Evolutionary conservation across 2,797 vertebrate genomes (phyloP).

Genomic region (Taenioides sp.): DNA sequence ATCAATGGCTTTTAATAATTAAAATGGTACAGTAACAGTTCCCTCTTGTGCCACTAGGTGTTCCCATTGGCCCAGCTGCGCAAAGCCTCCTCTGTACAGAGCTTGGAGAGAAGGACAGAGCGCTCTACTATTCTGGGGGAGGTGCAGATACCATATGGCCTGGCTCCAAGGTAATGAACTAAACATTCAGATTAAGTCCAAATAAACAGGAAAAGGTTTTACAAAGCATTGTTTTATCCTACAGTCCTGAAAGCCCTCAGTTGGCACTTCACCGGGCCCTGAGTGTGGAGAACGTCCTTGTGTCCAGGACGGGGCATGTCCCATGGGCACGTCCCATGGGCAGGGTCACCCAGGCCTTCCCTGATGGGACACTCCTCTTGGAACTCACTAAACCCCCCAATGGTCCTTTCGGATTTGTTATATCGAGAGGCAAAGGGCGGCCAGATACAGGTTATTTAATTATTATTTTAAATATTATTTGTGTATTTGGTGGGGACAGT

Average conservation of each 20-base stretch:
- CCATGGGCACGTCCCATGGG: constrained; percentile 84
- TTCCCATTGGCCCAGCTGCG: constrained; percentile 85
- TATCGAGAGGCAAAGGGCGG: constrained; percentile 89
- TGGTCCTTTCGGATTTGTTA: constrained; percentile 87
- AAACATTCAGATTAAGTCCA: neutral
- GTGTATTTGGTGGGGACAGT: too few species aligned
- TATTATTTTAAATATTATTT: neutral
- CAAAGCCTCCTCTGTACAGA: constrained; percentile 88
- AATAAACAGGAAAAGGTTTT: neutral
- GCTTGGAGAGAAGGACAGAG: constrained; percentile 84
- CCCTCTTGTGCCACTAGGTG: constrained; percentile 79
- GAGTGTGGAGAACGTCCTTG: constrained; percentile 83
- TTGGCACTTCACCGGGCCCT: constrained; percentile 72
- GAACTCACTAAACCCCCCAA: constrained; percentile 84
- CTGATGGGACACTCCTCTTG: constrained; percentile 88
- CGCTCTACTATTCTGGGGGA: constrained; percentile 83
- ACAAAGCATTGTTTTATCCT: constrained; percentile 5
- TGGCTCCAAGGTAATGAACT: constrained; percentile 77
- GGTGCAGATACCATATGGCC: constrained; percentile 62
- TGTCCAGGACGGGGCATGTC: constrained; percentile 73
- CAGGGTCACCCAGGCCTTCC: constrained; percentile 83
- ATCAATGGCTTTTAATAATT: too few species aligned
- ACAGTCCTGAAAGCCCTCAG: constrained; percentile 68
- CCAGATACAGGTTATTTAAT: constrained; percentile 83
- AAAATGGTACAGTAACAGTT: constrained; percentile 37